A percentile compares a stretch with the other conserved stretches of the same genome.
Conservation (phyloP, 37 sponge, comb jelly and placozoan genomes). For the Agelas oroides region DNA sequence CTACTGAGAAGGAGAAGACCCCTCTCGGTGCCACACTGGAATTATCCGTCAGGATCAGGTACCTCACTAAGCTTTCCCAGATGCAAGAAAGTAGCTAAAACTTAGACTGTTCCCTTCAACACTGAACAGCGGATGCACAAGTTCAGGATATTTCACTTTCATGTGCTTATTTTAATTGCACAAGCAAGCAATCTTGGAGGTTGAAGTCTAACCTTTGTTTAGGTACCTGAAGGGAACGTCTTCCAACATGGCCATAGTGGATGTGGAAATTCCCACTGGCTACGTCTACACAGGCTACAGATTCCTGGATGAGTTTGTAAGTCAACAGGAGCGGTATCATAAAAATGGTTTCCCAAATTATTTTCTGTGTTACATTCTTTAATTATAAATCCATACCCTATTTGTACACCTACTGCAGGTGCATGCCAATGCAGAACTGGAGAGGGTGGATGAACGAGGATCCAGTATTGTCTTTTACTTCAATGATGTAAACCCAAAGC, state of each 20-base stretch:
- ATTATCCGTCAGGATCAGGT: constrained; percentile 2
- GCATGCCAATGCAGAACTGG: constrained; percentile 5
- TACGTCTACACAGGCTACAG: constrained; percentile 9
- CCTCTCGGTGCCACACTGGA: background rate
- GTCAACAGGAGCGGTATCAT: too few relatives aligned
- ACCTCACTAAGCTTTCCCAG: too few relatives aligned
- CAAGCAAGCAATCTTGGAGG: too few relatives aligned
- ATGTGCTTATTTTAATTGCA: too few relatives aligned
- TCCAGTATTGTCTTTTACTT: constrained; percentile 45
- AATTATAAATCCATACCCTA: too few relatives aligned
- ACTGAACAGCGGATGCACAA: too few relatives aligned
- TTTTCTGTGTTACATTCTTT: too few relatives aligned
- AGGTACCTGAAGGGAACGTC: constrained; percentile 34
- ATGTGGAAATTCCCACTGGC: constrained; percentile 59
- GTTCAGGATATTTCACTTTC: too few relatives aligned
- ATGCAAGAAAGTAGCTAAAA: too few relatives aligned
- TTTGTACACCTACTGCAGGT: constrained; percentile 1
- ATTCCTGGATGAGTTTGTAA: background rate
- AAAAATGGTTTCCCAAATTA: too few relatives aligned
- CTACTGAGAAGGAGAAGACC: background rate
- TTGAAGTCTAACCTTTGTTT: too few relatives aligned
- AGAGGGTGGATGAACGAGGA: constrained; percentile 32
- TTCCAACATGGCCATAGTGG: constrained; percentile 70
- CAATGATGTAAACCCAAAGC: constrained; percentile 12
- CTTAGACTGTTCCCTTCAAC: too few relatives aligned